Evolutionary conservation across 2,888 invertebrate species (phyloP), one percentile per base, ranked within the genome.

Genomic region (Campopleginae sp.): DNA sequence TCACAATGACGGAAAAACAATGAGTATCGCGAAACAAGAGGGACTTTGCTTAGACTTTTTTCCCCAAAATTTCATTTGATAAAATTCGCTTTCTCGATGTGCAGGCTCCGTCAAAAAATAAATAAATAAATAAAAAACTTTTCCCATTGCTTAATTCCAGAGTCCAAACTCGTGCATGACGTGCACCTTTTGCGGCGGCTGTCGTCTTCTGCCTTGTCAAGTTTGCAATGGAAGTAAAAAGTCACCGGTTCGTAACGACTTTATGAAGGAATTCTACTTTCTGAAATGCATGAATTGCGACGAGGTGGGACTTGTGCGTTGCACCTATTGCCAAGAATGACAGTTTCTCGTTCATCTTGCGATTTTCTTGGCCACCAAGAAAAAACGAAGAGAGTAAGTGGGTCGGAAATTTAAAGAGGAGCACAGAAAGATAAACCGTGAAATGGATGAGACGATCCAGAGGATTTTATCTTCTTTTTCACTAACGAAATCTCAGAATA

Each of bases 151-250:
- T 86, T n/a, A 33, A 65, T 91, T 92, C 68, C 96, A 98, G 98
- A 97, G 97, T 92, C 95, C 96, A 87, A 96, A 97, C 89, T 97
- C 97, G 19, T 96, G 96, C 91, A 96, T 95, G 89, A 97, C 97
- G 72, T 99, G 99, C 94, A 96, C 96, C 91, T 95, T 96, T 88
- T 99, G 99, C 94, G 99, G 99, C 6, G 99, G 98, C 0, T 98
- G 97, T 94, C 96, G 98, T 65, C 96, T 98, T 84, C 95, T 98
- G 46, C 98, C 98, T 1, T 99, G 99, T 94, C 95, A 96, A 74
- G 96, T 97, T 87, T 99, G 99, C 95, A 98, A 98, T 91, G 99
- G 99, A 46, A 98, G 98, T 93, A 99, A 99, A 95, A 98, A 98
- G 94, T 98, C 98, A 23, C 96, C 98, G 72, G 98, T 98, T 93